phyloP scores from a whole-genome alignment of 2,888 invertebrate genomes.

The Zootermopsis nevadensis region DNA sequence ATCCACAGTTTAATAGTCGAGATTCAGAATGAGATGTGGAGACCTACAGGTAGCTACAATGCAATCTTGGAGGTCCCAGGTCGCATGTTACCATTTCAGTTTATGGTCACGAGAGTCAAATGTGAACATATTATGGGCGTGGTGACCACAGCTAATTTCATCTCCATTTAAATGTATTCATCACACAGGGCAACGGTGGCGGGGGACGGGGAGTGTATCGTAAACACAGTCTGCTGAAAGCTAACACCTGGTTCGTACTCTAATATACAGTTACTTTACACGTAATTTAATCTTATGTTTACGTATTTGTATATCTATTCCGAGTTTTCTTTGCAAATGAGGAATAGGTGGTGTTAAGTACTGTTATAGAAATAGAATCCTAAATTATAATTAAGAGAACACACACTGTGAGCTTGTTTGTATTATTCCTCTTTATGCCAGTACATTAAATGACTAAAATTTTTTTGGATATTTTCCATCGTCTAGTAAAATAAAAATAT shows the following conservation, averaged over 20 bases:
- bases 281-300: neutral
- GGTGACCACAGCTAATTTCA: neutral
- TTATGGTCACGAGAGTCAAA: neutral
- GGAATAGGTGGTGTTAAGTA: too few relatives aligned
- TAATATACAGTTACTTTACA: neutral
- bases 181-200: neutral
- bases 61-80: neutral
- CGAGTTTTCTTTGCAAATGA: neutral
- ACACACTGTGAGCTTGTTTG: too few relatives aligned
- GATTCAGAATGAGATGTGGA: neutral
- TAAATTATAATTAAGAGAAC: too few relatives aligned
- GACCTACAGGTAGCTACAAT: neutral
- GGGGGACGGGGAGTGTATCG: neutral
- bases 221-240: neutral
- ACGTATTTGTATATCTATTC: neutral
- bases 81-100: neutral
- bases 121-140: constrained; percentile 2
- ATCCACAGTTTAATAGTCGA: neutral
- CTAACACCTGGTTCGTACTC: neutral
- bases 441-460: too few relatives aligned
- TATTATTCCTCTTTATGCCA: too few relatives aligned
- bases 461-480: too few relatives aligned
- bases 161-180: constrained; percentile 5
- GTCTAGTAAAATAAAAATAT: too few relatives aligned
- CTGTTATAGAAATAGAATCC: too few relatives aligned